Evolutionary conservation across 2,888 invertebrate species (phyloP).

Genomic region (Macropis europaea): DNA sequence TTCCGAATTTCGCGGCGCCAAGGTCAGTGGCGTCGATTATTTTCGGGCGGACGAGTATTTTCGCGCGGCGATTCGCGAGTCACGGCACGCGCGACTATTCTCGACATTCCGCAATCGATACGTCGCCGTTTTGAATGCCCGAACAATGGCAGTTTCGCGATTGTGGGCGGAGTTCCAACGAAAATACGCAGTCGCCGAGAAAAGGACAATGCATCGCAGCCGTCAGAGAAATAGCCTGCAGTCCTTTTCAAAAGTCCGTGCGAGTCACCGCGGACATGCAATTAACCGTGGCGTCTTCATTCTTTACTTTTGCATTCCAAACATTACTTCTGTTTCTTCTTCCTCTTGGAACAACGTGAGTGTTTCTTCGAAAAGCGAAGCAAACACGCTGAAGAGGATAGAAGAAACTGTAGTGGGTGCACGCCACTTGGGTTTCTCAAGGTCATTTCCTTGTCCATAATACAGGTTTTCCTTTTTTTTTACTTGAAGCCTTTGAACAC

Average conservation of each 20-base stretch:
- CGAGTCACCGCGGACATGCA: not conserved
- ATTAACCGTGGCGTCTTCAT: not conserved
- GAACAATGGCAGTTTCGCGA: constrained; percentile 67
- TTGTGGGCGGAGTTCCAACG: constrained; percentile 61
- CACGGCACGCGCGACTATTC: constrained; percentile 52
- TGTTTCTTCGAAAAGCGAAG: too few relatives aligned
- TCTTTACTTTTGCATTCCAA: too few relatives aligned
- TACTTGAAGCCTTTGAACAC: too few relatives aligned
- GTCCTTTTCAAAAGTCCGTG: constrained; percentile 15
- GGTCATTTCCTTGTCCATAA: too few relatives aligned
- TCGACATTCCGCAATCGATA: constrained; percentile 62
- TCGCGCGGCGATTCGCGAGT: constrained; percentile 41
- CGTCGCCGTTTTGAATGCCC: constrained; percentile 66
- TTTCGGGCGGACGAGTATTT: constrained; percentile 10
- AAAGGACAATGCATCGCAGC: constrained; percentile 45
- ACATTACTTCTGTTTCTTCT: too few relatives aligned
- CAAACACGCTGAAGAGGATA: too few relatives aligned
- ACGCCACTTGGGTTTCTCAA: too few relatives aligned
- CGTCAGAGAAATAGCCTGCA: constrained; percentile 31
- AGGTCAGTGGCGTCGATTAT: constrained; percentile 8
- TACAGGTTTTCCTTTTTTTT: too few relatives aligned
- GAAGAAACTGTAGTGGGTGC: too few relatives aligned
- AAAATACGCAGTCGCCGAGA: constrained; percentile 52
- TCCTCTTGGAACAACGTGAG: too few relatives aligned
- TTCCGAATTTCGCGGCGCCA: not conserved